phyloP scores from a whole-genome alignment of 1,140 invertebrate genomes.

The Apis dorsata region DNA sequence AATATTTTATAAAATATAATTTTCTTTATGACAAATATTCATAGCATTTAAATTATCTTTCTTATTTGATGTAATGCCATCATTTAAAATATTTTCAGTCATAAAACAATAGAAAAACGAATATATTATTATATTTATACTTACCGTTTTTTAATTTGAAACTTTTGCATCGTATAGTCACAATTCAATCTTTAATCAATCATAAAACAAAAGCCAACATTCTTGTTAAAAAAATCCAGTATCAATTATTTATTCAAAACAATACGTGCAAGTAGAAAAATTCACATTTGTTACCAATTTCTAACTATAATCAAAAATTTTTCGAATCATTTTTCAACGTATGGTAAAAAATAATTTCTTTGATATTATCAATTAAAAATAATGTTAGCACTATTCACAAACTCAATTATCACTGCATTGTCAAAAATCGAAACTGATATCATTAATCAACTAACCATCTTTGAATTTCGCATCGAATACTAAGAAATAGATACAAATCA shows the following conservation, averaged over 20 bases:
- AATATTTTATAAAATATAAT: not conserved
- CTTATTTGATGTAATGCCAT: not conserved
- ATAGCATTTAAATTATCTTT: not conserved
- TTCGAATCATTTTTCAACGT: not conserved
- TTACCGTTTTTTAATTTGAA: conserved; percentile 31
- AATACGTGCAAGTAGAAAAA: not conserved
- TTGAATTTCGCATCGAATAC: not conserved
- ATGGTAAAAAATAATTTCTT: not conserved
- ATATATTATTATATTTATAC: not conserved
- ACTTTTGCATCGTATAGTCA: conserved; percentile 22
- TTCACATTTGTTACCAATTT: not conserved
- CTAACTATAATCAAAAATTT: not conserved
- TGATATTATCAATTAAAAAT: not conserved
- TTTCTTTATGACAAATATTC: too few species aligned
- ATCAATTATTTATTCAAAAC: not conserved
- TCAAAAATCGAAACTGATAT: not conserved
- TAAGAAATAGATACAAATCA: not conserved
- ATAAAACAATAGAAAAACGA: not conserved
- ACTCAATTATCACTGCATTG: not conserved
- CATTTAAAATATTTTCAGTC: not conserved
- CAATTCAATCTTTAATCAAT: too few species aligned
- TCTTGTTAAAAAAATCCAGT: not conserved
- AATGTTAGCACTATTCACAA: not conserved
- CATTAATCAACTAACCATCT: not conserved
- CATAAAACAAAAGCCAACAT: not conserved